A percentile compares a stretch with the other conserved stretches of the same genome.
Evolutionary conservation across 30 jellyfish, hydroid and myxozoan genomes (phyloP).

Genomic region (Aurelia sp.): DNA sequence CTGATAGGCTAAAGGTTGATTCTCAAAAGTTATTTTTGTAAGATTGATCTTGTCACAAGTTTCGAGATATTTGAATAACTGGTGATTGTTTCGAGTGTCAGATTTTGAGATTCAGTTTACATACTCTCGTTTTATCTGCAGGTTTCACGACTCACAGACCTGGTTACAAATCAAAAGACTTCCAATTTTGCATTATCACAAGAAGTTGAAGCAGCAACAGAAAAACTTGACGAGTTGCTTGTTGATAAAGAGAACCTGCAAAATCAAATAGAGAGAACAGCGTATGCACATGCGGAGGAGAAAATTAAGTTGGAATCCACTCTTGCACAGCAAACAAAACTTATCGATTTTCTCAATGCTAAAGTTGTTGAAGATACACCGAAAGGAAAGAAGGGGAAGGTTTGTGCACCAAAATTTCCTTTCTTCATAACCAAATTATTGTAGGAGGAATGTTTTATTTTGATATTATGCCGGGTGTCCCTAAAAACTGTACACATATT

Average conservation of each 20-base stretch:
- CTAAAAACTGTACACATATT: too few relatives aligned
- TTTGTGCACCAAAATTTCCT: background rate
- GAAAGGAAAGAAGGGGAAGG: slow-evolving; percentile 93
- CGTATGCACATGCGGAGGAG: slow-evolving; percentile 98
- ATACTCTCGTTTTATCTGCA: background rate
- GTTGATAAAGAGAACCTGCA: slow-evolving; percentile 89
- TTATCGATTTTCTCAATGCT: slow-evolving; percentile 97
- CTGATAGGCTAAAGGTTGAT: too few relatives aligned
- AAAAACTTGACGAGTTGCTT: slow-evolving; percentile 74
- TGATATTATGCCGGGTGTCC: too few relatives aligned
- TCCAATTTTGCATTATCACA: slow-evolving; percentile 94
- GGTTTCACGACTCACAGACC: slow-evolving; percentile 78
- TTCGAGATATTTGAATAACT: too few relatives aligned
- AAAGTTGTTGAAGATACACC: slow-evolving; percentile 80
- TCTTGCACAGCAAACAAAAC: slow-evolving; percentile 97
- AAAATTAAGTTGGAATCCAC: slow-evolving; percentile 96
- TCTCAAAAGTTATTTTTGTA: too few relatives aligned
- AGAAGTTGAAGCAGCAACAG: slow-evolving; percentile 95
- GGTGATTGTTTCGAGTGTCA: too few relatives aligned
- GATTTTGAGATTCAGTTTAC: too few relatives aligned
- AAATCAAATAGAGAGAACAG: slow-evolving; percentile 94
- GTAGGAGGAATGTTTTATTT: too few relatives aligned
- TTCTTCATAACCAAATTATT: too few relatives aligned
- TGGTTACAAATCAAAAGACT: slow-evolving; percentile 92
- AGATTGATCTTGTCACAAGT: too few relatives aligned